phyloP scores from a whole-genome alignment of 2,797 vertebrate genomes.

The Silurus aristotelis region DNA sequence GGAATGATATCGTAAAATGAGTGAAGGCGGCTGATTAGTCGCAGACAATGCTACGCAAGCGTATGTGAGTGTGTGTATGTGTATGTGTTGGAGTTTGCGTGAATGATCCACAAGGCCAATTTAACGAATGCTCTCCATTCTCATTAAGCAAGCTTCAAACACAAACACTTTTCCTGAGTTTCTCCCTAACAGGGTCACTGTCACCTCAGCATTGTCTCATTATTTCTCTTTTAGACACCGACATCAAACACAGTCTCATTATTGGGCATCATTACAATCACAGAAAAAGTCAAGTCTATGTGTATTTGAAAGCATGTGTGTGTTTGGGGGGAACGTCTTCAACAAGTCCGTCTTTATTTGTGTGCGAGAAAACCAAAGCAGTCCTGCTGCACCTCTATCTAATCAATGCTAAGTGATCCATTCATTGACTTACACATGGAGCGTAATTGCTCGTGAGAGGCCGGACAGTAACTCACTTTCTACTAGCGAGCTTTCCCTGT shows the following conservation, averaged over 20 bases:
- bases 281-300: background rate
- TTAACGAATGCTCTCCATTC: constrained; percentile 56
- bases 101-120: constrained; percentile 34
- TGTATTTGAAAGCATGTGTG: background rate
- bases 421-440: constrained; percentile 80
- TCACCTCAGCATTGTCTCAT: constrained; percentile 49
- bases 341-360: constrained; percentile 16
- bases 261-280: constrained; percentile 34
- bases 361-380: constrained; percentile 27
- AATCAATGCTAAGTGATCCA: constrained; percentile 85
- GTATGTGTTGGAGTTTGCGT: constrained; percentile 42
- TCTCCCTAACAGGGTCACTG: constrained; percentile 47
- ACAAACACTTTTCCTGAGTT: constrained; percentile 45
- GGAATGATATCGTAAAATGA: constrained; percentile 57
- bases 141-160: constrained; percentile 49
- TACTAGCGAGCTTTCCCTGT: constrained; percentile 48
- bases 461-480: constrained; percentile 79
- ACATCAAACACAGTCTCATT: constrained; percentile 40
- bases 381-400: constrained; percentile 67
- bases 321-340: background rate
- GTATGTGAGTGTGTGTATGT: constrained; percentile 44
- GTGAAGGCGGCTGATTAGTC: constrained; percentile 73
- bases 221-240: constrained; percentile 32
- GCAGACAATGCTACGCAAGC: constrained; percentile 65
- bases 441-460: constrained; percentile 79